phyloP scores from a whole-genome alignment of 2,113 vertebrate genomes.

The Petaurus breviceps region DNA sequence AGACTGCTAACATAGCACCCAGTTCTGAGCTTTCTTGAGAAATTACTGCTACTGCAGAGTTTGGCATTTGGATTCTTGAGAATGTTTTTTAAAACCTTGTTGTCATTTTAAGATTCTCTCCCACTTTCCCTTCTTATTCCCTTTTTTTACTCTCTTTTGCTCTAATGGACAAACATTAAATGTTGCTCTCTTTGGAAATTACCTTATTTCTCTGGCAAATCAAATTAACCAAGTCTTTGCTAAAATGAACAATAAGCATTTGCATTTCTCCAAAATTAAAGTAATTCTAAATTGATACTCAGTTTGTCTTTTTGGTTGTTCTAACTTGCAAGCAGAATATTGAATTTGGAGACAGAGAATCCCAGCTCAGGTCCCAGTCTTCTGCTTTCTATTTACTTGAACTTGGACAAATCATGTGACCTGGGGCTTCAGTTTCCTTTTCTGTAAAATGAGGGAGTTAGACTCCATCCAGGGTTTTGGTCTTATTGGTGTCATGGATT shows the following conservation, averaged over 20 bases:
- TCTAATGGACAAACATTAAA: neutral
- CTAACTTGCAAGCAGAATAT: neutral
- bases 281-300: neutral
- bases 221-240: neutral
- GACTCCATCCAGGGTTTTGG: neutral
- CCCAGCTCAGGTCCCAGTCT: neutral
- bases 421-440: neutral
- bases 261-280: neutral
- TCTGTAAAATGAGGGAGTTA: neutral
- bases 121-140: neutral
- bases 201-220: neutral
- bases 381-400: neutral
- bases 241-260: neutral
- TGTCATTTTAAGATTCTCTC: neutral
- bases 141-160: neutral
- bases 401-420: neutral
- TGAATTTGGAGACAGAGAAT: neutral
- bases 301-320: neutral
- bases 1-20: rapidly evolving
- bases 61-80: neutral
- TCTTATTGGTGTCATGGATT: neutral
- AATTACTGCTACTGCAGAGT: rapidly evolving
- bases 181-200: neutral
- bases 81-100: rapidly evolving
- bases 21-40: rapidly evolving